Percentiles rank a stretch among this genome's conserved stretches.
Conservation (phyloP, 2,888 invertebrate genomes). For the Cremastobaeus sp. region DNA sequence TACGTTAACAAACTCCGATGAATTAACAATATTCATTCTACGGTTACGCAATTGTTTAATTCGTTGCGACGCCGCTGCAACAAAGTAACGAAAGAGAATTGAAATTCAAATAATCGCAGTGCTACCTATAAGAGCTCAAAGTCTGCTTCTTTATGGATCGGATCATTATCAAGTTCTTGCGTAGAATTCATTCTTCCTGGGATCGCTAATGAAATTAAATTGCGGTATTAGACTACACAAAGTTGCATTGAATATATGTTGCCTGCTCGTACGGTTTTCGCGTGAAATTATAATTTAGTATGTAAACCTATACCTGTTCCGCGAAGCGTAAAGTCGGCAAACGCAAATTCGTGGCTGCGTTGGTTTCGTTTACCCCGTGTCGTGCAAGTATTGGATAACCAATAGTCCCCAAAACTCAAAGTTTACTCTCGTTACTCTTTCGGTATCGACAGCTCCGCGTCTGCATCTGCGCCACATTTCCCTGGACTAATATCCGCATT, state of each 20-base stretch:
- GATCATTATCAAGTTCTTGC: too few species aligned
- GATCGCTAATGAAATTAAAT: conserved; percentile 33
- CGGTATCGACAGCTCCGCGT: conserved; percentile 74
- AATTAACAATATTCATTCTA: too few species aligned
- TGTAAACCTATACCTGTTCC: conserved; percentile 52
- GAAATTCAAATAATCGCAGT: too few species aligned
- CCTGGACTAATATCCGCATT: conserved; percentile 74
- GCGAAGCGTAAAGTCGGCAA: conserved; percentile 48
- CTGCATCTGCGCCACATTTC: conserved; percentile 70
- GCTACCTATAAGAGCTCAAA: too few species aligned
- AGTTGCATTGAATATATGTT: conserved; percentile 30
- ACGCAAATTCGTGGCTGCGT: conserved; percentile 49
- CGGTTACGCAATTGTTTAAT: too few species aligned
- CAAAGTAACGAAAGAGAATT: too few species aligned
- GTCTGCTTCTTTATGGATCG: too few species aligned
- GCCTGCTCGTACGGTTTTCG: conserved; percentile 39
- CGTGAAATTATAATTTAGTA: conserved; percentile 52
- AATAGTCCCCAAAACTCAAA: conserved; percentile 61
- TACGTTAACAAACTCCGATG: too few species aligned
- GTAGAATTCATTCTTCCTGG: conserved; percentile 7
- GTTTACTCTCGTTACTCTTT: conserved; percentile 71
- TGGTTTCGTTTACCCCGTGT: conserved; percentile 49
- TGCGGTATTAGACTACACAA: conserved; percentile 19
- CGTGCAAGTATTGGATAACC: conserved; percentile 65
- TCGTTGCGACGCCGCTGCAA: too few species aligned